Base-by-base conservation (phyloP, 2,888 invertebrate species). In the Timema podura region DNA sequence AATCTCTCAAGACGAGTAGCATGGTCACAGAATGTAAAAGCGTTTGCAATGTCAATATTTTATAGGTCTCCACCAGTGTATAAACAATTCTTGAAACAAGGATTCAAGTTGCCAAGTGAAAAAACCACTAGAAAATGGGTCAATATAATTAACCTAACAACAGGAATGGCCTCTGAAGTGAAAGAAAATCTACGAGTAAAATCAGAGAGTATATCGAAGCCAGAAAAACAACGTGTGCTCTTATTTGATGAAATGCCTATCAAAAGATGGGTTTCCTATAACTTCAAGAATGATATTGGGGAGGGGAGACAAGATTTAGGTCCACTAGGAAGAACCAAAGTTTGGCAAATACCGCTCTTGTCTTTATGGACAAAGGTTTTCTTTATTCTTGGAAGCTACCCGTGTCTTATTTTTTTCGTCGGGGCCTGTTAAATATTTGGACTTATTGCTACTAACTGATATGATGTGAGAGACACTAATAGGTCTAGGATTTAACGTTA, bases 31-130 rank as follows among this genome's bases (percentile, higher is more conserved):
- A 71, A 75, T 44, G 77, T 77, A 70, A 77, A 76, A 72, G 71
- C 76, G 65, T 73, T 76, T 68, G 75, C 77, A 61, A 46, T 77
- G 10, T 72, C 73, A n/a, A 65, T 78, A 48, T 78, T 73, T 74
- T 76, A 78, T 65, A 76, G 76, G 74, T 77, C 78, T 5, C 78
- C 78, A 7, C 69, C 74, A 46, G 71, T 74, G 7, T 79, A 77
- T 68, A 72, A 67, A 51, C 75, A 72, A 72, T 68, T 77, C n/a
- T 45, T 73, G 44, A 73, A 74, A 67, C 65, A 74, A 49, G 73
- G 77, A 59, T 72, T 78, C 49, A 77, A 77, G 44, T 75, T 74
- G 46, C 72, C 73, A 16, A 72, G 73, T 67, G 16, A 73, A 76
- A 46, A 74, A 78, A 48, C 72, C 72, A 46, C 61, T 48, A 49